Evolutionary conservation across 2,888 invertebrate species (phyloP).

Genomic region (Agrypnus murinus): DNA sequence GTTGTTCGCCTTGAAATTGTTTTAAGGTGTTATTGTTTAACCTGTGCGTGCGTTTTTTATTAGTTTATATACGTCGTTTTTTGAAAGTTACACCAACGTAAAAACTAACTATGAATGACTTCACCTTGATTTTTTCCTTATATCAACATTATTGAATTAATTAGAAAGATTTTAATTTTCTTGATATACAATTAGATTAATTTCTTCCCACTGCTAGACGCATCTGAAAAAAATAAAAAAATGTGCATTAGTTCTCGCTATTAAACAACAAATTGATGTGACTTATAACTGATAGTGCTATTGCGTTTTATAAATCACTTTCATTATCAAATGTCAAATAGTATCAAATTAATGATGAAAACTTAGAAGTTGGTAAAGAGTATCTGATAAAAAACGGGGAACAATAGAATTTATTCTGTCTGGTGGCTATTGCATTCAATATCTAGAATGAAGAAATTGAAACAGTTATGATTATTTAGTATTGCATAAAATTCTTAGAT

Average conservation of each 20-base stretch:
- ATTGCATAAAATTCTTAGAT: no score
- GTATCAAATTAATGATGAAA: no score
- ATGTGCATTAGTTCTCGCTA: neutral
- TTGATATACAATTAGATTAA: slow-evolving; percentile 18
- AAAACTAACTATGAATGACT: slow-evolving; percentile 30
- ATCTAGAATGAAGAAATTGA: no score
- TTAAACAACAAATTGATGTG: neutral
- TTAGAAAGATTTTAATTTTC: neutral
- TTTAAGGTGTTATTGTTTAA: slow-evolving; percentile 35
- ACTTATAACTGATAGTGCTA: neutral
- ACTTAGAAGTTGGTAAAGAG: no score
- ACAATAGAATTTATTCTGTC: no score
- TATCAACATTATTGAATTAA: slow-evolving; percentile 29
- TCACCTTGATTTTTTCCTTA: slow-evolving; percentile 34
- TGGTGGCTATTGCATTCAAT: no score
- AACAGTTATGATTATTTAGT: no score
- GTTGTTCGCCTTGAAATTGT: slow-evolving; percentile 41
- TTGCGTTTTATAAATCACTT: no score
- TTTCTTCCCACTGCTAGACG: slow-evolving; percentile 11
- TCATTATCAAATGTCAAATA: no score
- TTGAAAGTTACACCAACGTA: slow-evolving; percentile 24
- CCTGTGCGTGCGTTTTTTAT: slow-evolving; percentile 34
- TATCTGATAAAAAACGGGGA: no score
- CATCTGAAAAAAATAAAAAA: slow-evolving; percentile 14
- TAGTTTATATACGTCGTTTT: slow-evolving; percentile 15